phyloP scores from a whole-genome alignment of 2,888 invertebrate genomes.

The Oligia fasciuncula region DNA sequence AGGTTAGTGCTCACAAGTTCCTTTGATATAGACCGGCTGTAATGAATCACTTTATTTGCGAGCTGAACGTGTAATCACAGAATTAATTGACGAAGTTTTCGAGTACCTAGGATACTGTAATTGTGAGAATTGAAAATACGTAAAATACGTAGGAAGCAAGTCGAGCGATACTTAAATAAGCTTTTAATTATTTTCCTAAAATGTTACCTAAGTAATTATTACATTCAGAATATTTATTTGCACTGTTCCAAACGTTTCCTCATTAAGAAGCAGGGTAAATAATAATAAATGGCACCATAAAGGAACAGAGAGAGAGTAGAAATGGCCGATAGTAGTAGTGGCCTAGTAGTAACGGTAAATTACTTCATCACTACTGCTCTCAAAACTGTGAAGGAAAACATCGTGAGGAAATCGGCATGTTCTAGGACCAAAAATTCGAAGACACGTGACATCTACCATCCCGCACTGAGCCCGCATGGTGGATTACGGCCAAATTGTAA shows the following conservation, averaged over 20 bases:
- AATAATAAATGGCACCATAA: constrained; percentile 4
- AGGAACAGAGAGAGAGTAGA: not conserved
- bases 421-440: not conserved
- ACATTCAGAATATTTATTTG: constrained; percentile 10
- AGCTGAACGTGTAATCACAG: constrained; percentile 33
- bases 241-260: not conserved
- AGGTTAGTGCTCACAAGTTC: constrained; percentile 18
- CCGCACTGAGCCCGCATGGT: not conserved
- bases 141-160: constrained; percentile 1
- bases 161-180: not conserved
- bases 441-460: not conserved
- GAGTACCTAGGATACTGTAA: not conserved
- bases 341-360: not conserved
- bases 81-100: constrained; percentile 22
- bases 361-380: not conserved
- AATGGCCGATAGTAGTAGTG: too few relatives aligned
- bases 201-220: not conserved
- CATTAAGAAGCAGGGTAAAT: constrained; percentile 7
- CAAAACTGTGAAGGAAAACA: not conserved
- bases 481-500: not conserved
- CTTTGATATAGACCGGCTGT: constrained; percentile 20
- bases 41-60: constrained; percentile 38
- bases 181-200: constrained; percentile 3
- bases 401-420: not conserved
- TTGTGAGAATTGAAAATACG: not conserved